phyloP scores from a whole-genome alignment of 2,888 invertebrate genomes.

The Flabesymbios commensalis region DNA sequence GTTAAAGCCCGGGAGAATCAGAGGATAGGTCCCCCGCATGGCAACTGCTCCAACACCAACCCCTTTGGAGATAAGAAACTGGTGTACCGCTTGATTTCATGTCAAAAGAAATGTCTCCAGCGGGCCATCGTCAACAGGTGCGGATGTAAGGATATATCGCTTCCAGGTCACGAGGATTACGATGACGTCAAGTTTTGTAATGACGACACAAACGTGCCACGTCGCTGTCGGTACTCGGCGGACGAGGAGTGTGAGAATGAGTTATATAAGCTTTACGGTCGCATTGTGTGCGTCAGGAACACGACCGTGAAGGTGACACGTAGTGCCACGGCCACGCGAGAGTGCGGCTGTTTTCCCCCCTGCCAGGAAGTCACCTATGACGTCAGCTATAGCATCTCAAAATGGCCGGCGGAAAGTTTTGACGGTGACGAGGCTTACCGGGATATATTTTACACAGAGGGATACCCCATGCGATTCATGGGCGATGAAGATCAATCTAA shows the following conservation, averaged over 20 bases:
- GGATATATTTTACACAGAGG: conserved; percentile 30
- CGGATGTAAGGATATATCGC: conserved; percentile 26
- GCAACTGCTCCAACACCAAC: conserved; percentile 27
- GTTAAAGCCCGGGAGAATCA: conserved; percentile 31
- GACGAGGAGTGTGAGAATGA: conserved; percentile 13
- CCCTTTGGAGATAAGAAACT: conserved; percentile 17
- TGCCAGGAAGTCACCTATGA: conserved; percentile 30
- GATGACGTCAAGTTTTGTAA: conserved; percentile 17
- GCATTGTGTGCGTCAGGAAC: conserved; percentile 19
- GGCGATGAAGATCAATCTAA: conserved; percentile 26
- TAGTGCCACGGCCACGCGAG: conserved; percentile 16
- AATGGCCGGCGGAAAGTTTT: conserved; percentile 34
- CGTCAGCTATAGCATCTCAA: conserved; percentile 31
- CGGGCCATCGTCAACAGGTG: conserved; percentile 24
- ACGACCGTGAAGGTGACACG: conserved; percentile 16
- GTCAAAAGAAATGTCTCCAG: conserved; percentile 34
- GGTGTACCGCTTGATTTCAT: conserved; percentile 29
- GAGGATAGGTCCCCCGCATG: conserved; percentile 29
- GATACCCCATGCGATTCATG: conserved; percentile 22
- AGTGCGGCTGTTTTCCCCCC: conserved; percentile 30
- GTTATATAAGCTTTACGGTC: conserved; percentile 19
- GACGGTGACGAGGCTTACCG: conserved; percentile 34
- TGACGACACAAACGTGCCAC: conserved; percentile 21
- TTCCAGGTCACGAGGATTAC: conserved; percentile 26
- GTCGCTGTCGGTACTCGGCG: conserved; percentile 11